Evolutionary conservation across 1,140 invertebrate genomes (phyloP).

Genomic region (Plutomurus gul): DNA sequence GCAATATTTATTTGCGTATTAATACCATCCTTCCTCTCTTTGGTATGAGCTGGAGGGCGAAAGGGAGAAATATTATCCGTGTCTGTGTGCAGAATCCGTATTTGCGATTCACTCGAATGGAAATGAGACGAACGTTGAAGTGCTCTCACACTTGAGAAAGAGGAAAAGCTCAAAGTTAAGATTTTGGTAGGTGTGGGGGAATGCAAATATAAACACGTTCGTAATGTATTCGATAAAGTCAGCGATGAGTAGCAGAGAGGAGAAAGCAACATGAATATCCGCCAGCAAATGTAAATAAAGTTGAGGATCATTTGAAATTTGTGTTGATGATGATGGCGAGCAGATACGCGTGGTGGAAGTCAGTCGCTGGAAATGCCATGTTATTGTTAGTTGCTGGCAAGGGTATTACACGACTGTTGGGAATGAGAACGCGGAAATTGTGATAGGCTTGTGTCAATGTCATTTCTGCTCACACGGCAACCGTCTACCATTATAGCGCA

Average conservation of each 20-base stretch:
- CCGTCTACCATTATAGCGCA: not conserved
- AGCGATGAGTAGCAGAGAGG: not conserved
- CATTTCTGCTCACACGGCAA: not conserved
- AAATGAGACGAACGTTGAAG: too few species aligned
- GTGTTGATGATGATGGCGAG: not conserved
- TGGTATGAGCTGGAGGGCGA: too few species aligned
- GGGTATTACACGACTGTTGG: not conserved
- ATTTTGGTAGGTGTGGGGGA: not conserved
- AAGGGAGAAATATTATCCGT: too few species aligned
- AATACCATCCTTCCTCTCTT: too few species aligned
- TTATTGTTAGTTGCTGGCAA: not conserved
- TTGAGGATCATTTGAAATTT: constrained; percentile 12
- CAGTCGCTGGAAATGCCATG: not conserved
- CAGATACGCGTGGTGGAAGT: not conserved
- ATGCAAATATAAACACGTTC: constrained; percentile 11
- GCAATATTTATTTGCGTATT: too few species aligned
- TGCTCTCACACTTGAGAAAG: too few species aligned
- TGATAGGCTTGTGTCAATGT: constrained; percentile 13
- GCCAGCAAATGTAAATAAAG: not conserved
- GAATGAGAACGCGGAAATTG: constrained; percentile 14
- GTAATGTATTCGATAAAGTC: too few species aligned
- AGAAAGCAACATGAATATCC: constrained; percentile 1
- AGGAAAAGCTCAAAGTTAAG: not conserved
- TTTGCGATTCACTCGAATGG: too few species aligned
- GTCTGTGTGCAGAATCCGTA: too few species aligned